phyloP scores from a whole-genome alignment of 2,797 vertebrate species.

The Emys orbicularis region DNA sequence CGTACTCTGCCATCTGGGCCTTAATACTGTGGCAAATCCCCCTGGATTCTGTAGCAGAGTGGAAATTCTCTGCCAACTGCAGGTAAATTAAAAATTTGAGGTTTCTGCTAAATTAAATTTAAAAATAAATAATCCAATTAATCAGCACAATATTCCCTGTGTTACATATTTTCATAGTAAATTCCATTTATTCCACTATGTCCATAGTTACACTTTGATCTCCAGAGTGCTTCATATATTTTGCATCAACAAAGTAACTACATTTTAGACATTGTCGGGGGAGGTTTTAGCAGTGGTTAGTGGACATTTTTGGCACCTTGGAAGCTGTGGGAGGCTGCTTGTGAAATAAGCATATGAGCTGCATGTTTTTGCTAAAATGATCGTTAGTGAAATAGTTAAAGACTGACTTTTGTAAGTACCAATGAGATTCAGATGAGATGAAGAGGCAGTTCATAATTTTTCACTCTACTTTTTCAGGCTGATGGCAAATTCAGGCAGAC shows the following conservation, averaged over 20 bases:
- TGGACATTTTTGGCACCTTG: background rate
- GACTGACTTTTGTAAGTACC: conserved; percentile 27
- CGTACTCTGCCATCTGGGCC: background rate
- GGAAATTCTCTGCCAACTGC: background rate
- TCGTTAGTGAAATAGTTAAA: conserved; percentile 21
- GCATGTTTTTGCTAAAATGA: background rate
- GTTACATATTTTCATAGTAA: background rate
- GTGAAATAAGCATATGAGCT: background rate
- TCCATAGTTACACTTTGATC: background rate
- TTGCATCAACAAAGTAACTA: background rate
- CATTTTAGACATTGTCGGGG: background rate
- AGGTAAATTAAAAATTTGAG: background rate
- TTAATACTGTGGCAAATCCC: background rate
- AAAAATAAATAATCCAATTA: background rate
- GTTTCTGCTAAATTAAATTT: background rate
- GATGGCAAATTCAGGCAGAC: background rate
- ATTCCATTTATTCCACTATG: background rate
- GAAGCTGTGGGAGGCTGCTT: conserved; percentile 30
- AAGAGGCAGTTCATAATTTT: background rate
- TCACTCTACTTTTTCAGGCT: background rate
- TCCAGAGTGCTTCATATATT: background rate
- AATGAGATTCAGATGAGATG: background rate
- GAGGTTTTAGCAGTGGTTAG: background rate
- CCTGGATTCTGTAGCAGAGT: background rate
- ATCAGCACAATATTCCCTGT: background rate